Conservation (phyloP, 2,113 vertebrate genomes). For the Ochotona princeps region DNA sequence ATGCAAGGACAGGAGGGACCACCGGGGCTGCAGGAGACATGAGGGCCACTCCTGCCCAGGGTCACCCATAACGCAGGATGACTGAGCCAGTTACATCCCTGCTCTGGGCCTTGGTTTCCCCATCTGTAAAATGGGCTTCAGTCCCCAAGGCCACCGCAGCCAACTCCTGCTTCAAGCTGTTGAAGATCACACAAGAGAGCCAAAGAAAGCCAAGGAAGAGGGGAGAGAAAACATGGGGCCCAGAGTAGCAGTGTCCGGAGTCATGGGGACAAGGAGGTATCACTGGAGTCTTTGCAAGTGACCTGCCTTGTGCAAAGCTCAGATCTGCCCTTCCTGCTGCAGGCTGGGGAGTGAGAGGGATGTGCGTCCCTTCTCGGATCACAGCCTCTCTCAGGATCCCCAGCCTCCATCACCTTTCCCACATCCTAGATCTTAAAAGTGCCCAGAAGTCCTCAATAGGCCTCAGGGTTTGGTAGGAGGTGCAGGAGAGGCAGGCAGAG, state of each 20-base stretch:
- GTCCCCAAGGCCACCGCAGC: background rate
- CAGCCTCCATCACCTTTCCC: background rate
- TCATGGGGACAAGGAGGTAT: background rate
- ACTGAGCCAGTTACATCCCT: background rate
- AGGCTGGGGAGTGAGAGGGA: background rate
- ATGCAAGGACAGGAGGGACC: background rate
- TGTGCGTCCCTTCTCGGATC: background rate
- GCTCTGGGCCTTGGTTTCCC: background rate
- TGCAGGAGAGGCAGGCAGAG: background rate
- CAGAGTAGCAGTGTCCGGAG: background rate
- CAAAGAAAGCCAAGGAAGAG: background rate
- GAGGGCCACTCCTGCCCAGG: accelerated
- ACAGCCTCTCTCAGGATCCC: background rate
- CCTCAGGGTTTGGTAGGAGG: background rate
- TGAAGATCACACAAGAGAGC: background rate
- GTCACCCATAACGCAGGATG: background rate
- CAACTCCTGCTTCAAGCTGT: background rate
- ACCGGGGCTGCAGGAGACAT: background rate
- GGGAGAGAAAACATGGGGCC: accelerated
- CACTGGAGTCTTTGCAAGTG: background rate
- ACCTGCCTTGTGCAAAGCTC: background rate
- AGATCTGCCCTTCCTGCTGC: background rate
- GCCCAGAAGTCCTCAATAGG: background rate
- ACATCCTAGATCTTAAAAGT: background rate
- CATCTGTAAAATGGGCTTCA: background rate